phyloP scores from a whole-genome alignment of 2,888 invertebrate species.

The Acanthacorydalis orientalis region DNA sequence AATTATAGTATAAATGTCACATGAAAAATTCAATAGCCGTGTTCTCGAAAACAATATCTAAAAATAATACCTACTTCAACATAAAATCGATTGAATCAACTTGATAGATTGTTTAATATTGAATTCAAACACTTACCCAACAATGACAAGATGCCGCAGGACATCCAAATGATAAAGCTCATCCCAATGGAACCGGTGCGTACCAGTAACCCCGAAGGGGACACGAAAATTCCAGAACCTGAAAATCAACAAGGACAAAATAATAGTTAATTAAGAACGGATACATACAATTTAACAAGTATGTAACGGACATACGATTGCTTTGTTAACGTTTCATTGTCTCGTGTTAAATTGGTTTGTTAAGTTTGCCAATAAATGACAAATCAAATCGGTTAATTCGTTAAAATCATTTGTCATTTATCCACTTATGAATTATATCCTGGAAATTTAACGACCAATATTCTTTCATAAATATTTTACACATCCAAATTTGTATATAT shows the following conservation, averaged over 20 bases:
- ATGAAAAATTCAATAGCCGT: neutral
- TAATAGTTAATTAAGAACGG: neutral
- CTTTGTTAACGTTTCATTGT: neutral
- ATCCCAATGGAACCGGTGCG: constrained; percentile 87
- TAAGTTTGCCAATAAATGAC: no score
- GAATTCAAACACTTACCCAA: constrained; percentile 49
- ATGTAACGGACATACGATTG: neutral
- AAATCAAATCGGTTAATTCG: no score
- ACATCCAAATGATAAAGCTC: constrained; percentile 88
- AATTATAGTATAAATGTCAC: neutral
- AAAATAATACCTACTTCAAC: neutral
- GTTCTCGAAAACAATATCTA: neutral
- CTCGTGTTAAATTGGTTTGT: no score
- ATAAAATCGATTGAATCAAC: neutral
- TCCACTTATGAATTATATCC: no score
- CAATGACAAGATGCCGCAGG: constrained; percentile 80
- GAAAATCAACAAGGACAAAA: constrained; percentile 16
- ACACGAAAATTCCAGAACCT: constrained; percentile 98
- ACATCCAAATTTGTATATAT: no score
- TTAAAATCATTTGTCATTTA: no score
- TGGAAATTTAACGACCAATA: no score
- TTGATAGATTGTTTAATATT: constrained; percentile 1
- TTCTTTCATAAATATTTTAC: no score
- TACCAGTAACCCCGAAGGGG: constrained; percentile 85
- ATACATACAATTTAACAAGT: neutral